Percentiles rank a stretch among this genome's conserved stretches.
Evolutionary conservation across 2,888 invertebrate species (phyloP).

Genomic region (Cosmia trapezina): DNA sequence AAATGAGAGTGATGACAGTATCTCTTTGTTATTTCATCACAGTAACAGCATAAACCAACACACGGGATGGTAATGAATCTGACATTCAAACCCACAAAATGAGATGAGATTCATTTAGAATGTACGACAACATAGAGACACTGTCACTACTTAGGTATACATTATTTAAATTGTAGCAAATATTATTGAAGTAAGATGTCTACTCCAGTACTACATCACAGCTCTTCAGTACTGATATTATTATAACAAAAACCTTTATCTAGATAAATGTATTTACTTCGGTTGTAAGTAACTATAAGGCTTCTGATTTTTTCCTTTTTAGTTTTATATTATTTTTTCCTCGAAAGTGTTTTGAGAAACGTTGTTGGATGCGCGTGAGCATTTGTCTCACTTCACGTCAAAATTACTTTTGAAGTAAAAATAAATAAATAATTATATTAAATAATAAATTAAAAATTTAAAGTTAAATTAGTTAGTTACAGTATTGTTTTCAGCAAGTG

Average conservation of each 20-base stretch:
- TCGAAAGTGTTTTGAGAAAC: background rate
- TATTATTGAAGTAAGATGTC: background rate
- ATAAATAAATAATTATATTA: too few relatives aligned
- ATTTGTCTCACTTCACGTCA: background rate
- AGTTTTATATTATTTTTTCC: background rate
- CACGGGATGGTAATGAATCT: background rate
- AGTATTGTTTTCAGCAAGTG: background rate
- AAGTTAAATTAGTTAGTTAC: background rate
- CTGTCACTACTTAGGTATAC: conserved; percentile 12
- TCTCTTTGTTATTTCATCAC: background rate
- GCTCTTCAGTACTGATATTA: conserved; percentile 3
- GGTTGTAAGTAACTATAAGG: background rate
- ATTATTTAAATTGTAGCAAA: background rate
- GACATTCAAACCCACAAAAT: conserved; percentile 2
- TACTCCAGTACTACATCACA: background rate
- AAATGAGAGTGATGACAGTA: too few relatives aligned
- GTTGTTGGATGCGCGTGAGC: background rate
- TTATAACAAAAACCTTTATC: background rate
- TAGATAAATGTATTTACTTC: conserved; percentile 2
- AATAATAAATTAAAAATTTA: too few relatives aligned
- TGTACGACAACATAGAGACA: background rate
- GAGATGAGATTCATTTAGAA: background rate
- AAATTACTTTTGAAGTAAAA: background rate
- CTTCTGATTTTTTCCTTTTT: background rate
- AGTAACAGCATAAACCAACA: background rate